phyloP scores from a whole-genome alignment of 2,797 vertebrate genomes.

The Falco biarmicus region DNA sequence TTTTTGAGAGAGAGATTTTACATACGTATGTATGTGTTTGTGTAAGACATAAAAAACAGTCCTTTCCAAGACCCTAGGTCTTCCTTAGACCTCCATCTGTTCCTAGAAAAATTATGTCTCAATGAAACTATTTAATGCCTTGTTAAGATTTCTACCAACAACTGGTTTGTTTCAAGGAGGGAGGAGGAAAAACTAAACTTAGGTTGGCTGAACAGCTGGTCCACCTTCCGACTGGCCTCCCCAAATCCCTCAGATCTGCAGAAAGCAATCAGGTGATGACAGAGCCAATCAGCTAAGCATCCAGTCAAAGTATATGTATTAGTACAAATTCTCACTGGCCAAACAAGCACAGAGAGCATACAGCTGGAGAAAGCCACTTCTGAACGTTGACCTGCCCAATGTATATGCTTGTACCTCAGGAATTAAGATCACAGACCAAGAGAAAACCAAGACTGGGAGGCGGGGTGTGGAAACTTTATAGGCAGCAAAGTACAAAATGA shows the following conservation, averaged over 20 bases:
- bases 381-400: not conserved
- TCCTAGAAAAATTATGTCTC: not conserved
- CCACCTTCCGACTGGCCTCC: not conserved
- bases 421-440: not conserved
- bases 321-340: not conserved
- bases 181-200: not conserved
- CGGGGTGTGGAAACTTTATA: not conserved
- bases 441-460: not conserved
- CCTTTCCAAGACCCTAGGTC: not conserved
- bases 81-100: not conserved
- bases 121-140: not conserved
- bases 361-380: slow-evolving; percentile 11
- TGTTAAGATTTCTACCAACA: not conserved
- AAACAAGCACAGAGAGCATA: not conserved
- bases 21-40: no score
- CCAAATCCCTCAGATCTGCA: not conserved
- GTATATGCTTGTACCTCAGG: not conserved
- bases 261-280: slow-evolving; percentile 17
- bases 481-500: slow-evolving; percentile 14
- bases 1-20: not conserved
- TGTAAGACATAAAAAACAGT: not conserved
- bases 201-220: not conserved
- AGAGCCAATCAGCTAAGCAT: slow-evolving; percentile 15
- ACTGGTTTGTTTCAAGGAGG: rapidly evolving
- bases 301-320: not conserved